Base-by-base conservation (phyloP, 2,888 invertebrate species). In the Drosophila ustulata region DNA sequence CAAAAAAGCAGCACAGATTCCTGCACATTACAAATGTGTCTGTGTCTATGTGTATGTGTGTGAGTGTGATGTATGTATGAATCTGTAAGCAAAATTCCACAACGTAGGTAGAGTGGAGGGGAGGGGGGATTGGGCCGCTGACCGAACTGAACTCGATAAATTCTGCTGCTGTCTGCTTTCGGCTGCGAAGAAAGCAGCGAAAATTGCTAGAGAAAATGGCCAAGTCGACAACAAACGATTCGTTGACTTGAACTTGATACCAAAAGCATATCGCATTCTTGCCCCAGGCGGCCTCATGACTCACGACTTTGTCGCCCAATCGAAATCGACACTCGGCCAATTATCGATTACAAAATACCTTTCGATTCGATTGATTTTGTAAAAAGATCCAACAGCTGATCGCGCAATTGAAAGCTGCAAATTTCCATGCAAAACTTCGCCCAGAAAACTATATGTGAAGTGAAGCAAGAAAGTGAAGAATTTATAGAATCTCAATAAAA, bases 111-210 rank as follows among this genome's bases (percentile, higher is more conserved):
- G n/a, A n/a, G 11, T 1, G 37, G n/a, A 5, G 37, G 9, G 32
- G 32, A 9, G 34, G 13, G 18, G 25, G 28, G 39, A 30, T 32
- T 25, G 34, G 45, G 13, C 3, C 7, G 63, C 55, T 50, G 56
- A 49, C 34, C 62, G 32, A 39, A 25, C 45, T 43, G 28, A 47
- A 51, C 43, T 43, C n/a, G 18, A 11, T 6, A 25, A 23, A 30
- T 18, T 55, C 37, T 37, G 37, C 37, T n/a, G n/a, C 37, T 37
- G 2, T 32, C 50, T 39, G 11, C 23, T 32, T 1, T 11, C 26
- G 4, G 18, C 53, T 37, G 66, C n/a, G 13, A 73, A 73, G 65
- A 74, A 74, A 74, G 75, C 71, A 61, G 49, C 57, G 45, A 75
- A 75, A 65, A 70, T 57, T 65, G 59, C 65, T 56, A 47, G 13